A percentile compares a stretch with the other conserved stretches of the same genome.
Conservation (phyloP, 2,113 vertebrate species). For the Solea senegalensis region DNA sequence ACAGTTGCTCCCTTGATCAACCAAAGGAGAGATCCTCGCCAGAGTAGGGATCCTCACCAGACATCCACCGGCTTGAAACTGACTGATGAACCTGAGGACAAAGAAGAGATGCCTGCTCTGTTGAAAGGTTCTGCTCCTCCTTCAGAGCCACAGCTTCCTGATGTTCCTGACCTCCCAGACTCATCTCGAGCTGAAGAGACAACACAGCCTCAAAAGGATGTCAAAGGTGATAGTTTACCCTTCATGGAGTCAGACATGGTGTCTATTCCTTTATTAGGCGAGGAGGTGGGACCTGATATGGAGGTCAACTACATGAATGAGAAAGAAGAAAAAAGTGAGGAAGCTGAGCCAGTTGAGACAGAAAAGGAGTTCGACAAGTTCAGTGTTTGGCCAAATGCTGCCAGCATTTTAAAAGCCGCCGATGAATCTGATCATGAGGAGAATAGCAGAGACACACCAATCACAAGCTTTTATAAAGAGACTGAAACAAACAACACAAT, state of each 20-base stretch:
- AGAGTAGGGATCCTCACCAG: conserved; percentile 89
- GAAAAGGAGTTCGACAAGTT: conserved; percentile 76
- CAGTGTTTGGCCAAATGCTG: conserved; percentile 84
- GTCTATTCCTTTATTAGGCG: conserved; percentile 81
- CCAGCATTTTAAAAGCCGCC: conserved; percentile 77
- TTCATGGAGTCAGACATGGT: conserved; percentile 69
- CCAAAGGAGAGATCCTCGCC: conserved; percentile 85
- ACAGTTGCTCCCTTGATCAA: conserved; percentile 77
- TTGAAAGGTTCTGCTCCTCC: conserved; percentile 28
- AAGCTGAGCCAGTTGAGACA: conserved; percentile 39
- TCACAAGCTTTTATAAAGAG: conserved; percentile 60
- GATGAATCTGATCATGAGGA: conserved; percentile 65
- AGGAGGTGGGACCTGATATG: conserved; percentile 79
- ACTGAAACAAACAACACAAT: conserved; percentile 53
- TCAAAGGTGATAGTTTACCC: conserved; percentile 56
- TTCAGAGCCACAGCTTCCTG: conserved; percentile 11
- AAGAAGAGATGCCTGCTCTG: conserved; percentile 52
- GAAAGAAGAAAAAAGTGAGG: conserved; percentile 59
- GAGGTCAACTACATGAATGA: conserved; percentile 72
- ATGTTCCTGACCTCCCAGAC: conserved; percentile 34
- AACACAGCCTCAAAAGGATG: conserved; percentile 41
- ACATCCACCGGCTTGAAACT: conserved; percentile 69
- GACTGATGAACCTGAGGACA: conserved; percentile 70
- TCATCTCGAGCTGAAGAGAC: conserved; percentile 37
- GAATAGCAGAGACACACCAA: conserved; percentile 61